Conservation (phyloP, 2,888 invertebrate genomes). For the Pteria penguin region DNA sequence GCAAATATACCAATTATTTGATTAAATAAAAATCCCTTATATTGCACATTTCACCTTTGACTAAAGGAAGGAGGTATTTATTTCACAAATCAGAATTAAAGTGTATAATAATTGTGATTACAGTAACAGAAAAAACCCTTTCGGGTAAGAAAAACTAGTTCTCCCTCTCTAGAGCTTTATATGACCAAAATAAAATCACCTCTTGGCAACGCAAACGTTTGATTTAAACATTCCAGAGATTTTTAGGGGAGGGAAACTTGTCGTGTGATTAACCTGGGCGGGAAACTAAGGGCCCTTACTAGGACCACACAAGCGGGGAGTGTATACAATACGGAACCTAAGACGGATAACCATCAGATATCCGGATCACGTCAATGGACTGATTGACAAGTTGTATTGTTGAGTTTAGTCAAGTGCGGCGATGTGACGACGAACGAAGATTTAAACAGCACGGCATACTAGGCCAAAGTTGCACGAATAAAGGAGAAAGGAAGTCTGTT, state of each 20-base stretch:
- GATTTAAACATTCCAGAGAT: slow-evolving; percentile 33
- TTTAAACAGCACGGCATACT: neutral
- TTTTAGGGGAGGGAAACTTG: slow-evolving; percentile 28
- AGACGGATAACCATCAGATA: neutral
- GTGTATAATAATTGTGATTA: too few relatives aligned
- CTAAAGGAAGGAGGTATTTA: too few relatives aligned
- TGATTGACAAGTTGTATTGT: slow-evolving; percentile 30
- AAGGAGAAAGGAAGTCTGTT: neutral
- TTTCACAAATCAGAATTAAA: too few relatives aligned
- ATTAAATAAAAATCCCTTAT: too few relatives aligned
- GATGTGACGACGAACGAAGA: neutral
- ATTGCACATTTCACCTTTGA: too few relatives aligned
- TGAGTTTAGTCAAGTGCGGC: slow-evolving; percentile 8
- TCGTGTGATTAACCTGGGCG: slow-evolving; percentile 4
- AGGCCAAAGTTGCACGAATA: neutral
- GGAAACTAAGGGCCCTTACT: neutral
- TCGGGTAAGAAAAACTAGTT: too few relatives aligned
- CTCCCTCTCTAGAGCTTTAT: too few relatives aligned
- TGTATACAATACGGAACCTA: neutral
- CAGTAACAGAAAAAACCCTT: too few relatives aligned
- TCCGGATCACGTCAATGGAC: neutral
- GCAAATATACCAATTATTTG: too few relatives aligned
- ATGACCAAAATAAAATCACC: too few relatives aligned
- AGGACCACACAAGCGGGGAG: neutral
- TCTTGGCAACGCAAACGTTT: neutral